Conservation (phyloP, 2,113 vertebrate genomes). For the Peromyscus polionotus region DNA sequence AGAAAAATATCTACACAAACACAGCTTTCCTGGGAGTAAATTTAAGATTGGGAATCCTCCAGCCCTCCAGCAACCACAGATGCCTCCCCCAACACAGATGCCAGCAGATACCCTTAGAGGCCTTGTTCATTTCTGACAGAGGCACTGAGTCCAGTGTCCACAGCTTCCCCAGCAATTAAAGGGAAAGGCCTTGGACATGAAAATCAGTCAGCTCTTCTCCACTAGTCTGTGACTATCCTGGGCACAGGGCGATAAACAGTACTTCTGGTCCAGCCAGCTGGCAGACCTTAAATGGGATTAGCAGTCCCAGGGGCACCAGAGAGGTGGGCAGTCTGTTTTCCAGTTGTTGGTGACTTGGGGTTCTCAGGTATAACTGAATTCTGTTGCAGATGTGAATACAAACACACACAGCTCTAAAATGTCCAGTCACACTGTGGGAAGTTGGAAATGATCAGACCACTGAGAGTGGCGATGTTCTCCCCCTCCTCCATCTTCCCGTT, state of each 20-base stretch:
- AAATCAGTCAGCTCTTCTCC: neutral
- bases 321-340: neutral
- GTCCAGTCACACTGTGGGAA: neutral
- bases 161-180: slow-evolving; percentile 11
- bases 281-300: neutral
- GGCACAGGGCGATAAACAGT: neutral
- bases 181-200: neutral
- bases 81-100: neutral
- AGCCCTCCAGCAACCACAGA: neutral
- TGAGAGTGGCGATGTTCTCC: neutral
- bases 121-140: neutral
- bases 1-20: slow-evolving; percentile 24
- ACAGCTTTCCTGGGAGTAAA: slow-evolving; percentile 37
- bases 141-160: neutral
- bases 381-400: neutral
- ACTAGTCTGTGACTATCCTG: neutral
- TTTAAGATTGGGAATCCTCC: slow-evolving; percentile 20
- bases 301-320: neutral
- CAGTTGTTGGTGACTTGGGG: neutral
- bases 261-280: neutral
- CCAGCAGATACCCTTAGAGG: neutral
- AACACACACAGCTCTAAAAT: neutral
- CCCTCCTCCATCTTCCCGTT: neutral
- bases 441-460: slow-evolving; percentile 12
- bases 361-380: neutral